These are phyloP conservation scores for Picus viridis DNA, from an alignment of 2,797 vertebrate genomes.

Conservation along the genomic window DNA sequence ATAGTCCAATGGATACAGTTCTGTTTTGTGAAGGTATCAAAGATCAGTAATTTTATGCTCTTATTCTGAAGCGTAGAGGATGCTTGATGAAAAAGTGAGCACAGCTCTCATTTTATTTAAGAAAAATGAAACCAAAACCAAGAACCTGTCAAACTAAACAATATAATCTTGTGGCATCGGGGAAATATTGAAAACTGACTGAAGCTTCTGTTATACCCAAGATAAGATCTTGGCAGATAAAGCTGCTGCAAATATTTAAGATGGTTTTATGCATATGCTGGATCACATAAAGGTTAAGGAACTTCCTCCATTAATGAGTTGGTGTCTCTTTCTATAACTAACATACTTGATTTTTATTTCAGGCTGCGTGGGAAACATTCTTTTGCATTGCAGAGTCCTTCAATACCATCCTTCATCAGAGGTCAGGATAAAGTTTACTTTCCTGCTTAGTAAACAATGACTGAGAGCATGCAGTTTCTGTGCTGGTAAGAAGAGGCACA, in stretches of 20 bases:
- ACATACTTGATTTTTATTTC: background rate
- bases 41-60: background rate
- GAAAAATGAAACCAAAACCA: background rate
- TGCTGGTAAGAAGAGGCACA: background rate
- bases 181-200: background rate
- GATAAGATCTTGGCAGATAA: background rate
- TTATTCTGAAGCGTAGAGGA: background rate
- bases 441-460: background rate
- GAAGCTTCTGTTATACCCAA: background rate
- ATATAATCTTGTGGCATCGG: background rate
- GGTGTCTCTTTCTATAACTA: background rate
- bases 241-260: background rate
- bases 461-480: background rate
- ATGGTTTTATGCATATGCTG: background rate
- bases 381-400: background rate
- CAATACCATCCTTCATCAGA: background rate
- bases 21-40: background rate
- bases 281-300: conserved; percentile 7
- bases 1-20: background rate
- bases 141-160: background rate
- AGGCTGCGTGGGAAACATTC: background rate
- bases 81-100: background rate
- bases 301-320: conserved; percentile 19
- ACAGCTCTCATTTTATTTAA: background rate
- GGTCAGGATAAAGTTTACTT: background rate